Evolutionary conservation across 2,888 invertebrate genomes (phyloP), one percentile per base, ranked within the genome.

Genomic region (Andrena chrysosceles): DNA sequence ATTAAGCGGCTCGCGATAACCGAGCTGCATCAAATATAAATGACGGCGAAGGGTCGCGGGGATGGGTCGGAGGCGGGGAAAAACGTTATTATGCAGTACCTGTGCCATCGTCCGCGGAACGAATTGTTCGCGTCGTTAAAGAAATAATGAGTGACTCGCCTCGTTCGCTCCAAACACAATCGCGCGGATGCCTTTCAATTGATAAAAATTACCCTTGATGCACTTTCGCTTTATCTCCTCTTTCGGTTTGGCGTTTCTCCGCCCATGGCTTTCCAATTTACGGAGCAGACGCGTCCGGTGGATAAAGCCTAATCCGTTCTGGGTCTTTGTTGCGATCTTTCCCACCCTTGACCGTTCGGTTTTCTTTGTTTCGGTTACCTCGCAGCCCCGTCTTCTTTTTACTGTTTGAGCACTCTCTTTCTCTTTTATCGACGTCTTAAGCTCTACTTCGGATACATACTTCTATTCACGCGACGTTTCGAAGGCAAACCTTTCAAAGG

Each of bases 241-340:
- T 31, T 31, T 26, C 56, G 16, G 13, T 69, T 20, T 16, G 10
- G 16, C 8, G 42, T n/a, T 35, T 35, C 35, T 7, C n/a, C 52
- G 49, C 70, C 42, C 60, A 26, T 54, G 59, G 64, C 63, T 76
- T 79, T 79, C 63, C 76, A 69, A 69, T 76, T 62, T 80, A 77
- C 59, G 42, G 33, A 71, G 77, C 42, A 77, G 42, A 54, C 66
- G 54, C 67, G 33, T 84, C 85, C 23, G 78, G 80, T 87, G 75
- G 87, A 89, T 86, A 87, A 88, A 90, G 90, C 85, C 89, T 89
- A 90, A 91, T 91, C 90, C 89, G 76, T 81, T 89, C 85, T 78
- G 86, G 87, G 89, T 91, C 89, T 91, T 91, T 90, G 88, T 90
- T 89, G 90, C 90, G 86, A 87, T 31, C 84, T 89, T 87, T 85